Evolutionary conservation across 2,113 vertebrate species (phyloP).

Genomic region (Urocynchramus pylzowi): DNA sequence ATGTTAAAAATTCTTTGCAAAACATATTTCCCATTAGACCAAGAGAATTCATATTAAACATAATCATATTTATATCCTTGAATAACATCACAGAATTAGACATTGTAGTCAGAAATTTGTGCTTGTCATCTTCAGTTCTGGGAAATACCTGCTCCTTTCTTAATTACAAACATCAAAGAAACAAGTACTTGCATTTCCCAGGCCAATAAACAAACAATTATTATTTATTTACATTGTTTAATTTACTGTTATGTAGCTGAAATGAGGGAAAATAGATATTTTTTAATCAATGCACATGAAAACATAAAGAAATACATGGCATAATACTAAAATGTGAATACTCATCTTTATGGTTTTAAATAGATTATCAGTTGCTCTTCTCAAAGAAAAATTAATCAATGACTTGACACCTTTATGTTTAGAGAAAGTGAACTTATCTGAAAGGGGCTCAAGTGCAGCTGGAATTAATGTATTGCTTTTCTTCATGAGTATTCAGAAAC

Average conservation of each 20-base stretch:
- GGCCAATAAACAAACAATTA: not conserved
- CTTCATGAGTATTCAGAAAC: not conserved
- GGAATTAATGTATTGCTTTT: not conserved
- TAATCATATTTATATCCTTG: not conserved
- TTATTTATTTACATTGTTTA: not conserved
- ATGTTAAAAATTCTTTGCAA: not conserved
- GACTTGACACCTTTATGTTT: not conserved
- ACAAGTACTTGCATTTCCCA: not conserved
- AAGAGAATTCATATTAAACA: not conserved
- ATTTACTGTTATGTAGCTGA: not conserved
- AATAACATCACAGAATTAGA: not conserved
- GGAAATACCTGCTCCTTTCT: slow-evolving; percentile 6
- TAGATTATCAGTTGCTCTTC: not conserved
- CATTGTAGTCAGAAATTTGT: not conserved
- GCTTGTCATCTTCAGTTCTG: not conserved
- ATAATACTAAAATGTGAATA: not conserved
- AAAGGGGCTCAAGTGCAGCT: not conserved
- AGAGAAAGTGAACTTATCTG: not conserved
- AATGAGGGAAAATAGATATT: not conserved
- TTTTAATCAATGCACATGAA: not conserved
- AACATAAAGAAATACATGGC: not conserved
- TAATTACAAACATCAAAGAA: not conserved
- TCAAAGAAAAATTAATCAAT: not conserved
- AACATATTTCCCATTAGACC: not conserved
- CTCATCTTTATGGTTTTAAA: not conserved